Conservation (phyloP, 2,888 invertebrate genomes). For the Macropis europaea region DNA sequence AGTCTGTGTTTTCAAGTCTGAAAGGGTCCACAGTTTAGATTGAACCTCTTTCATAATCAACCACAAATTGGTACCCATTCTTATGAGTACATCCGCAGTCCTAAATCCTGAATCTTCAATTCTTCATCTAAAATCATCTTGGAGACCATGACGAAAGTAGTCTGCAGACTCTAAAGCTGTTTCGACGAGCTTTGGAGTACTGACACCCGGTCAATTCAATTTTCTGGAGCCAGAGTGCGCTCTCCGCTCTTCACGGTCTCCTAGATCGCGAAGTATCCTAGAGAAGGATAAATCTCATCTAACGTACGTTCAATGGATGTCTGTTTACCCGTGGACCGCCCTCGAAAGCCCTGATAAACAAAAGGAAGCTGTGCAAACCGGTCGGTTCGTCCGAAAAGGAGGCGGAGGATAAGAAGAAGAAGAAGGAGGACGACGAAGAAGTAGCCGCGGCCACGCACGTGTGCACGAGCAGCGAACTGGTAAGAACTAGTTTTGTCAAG, state of each 20-base stretch:
- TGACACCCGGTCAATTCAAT: too few relatives aligned
- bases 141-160: too few relatives aligned
- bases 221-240: too few relatives aligned
- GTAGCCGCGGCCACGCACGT: conserved; percentile 40
- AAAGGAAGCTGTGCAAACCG: conserved; percentile 66
- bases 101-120: too few relatives aligned
- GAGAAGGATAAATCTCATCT: conserved; percentile 17
- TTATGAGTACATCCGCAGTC: too few relatives aligned
- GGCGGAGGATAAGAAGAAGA: conserved; percentile 59
- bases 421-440: conserved; percentile 57
- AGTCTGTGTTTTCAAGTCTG: too few relatives aligned
- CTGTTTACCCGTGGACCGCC: conserved; percentile 58
- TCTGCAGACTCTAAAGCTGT: too few relatives aligned
- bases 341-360: conserved; percentile 68
- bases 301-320: conserved; percentile 42
- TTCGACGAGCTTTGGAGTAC: too few relatives aligned
- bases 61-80: too few relatives aligned
- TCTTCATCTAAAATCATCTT: too few relatives aligned
- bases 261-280: neutral
- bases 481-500: conserved; percentile 71
- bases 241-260: neutral
- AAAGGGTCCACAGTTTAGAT: too few relatives aligned
- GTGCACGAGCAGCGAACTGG: conserved; percentile 63
- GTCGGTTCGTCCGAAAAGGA: conserved; percentile 63
- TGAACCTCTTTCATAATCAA: too few relatives aligned